Base-by-base conservation (phyloP, 2,888 invertebrate species). In the Chloroclystis v-ata region DNA sequence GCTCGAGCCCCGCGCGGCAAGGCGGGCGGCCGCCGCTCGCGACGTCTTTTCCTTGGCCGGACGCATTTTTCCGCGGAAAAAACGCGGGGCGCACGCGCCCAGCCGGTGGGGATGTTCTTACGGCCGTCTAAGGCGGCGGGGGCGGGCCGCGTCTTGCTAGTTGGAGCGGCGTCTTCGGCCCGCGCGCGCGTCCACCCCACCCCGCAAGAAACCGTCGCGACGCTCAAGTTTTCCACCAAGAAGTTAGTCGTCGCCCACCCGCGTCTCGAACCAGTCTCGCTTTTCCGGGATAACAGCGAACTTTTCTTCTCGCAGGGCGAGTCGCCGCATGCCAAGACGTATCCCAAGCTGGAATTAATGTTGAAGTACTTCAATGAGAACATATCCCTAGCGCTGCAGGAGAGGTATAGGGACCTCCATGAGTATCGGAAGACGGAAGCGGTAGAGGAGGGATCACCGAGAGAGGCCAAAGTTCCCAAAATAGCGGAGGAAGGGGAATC, bases 181-280 rank as follows among this genome's bases (percentile, higher is more conserved):
- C 78, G 81, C 84, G 84, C 83, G 84, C 85, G 82, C 84, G 85
- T 83, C 80, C 82, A 78, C 84, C 87, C 85, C 85, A 72, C 85
- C 83, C 84, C 82, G 83, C 83, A 85, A 85, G 86, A 85, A 79
- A 77, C 77, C 86, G 85, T 78, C 84, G 82, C 83, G 81, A 78
- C 82, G 82, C 81, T 76, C 79, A 83, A 86, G 80, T 89, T 88
- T 89, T 88, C 78, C 90, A 84, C 82, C 87, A 87, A 89, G 89
- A 89, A 89, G 86, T 88, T 89, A 89, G 89, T 89, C 87, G 85
- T 78, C 84, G 84, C 76, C 86, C 84, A 84, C 82, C 82, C 86
- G 86, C 85, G 83, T 85, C 86, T 83, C 87, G 80, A 87, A 81
- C 69, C 82, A 86, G 87, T 87, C 85, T 75, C 84, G 78, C 78